These are phyloP conservation scores for Acinonyx jubatus DNA, from an alignment of 2,113 vertebrate genomes.

Conservation along the genomic window DNA sequence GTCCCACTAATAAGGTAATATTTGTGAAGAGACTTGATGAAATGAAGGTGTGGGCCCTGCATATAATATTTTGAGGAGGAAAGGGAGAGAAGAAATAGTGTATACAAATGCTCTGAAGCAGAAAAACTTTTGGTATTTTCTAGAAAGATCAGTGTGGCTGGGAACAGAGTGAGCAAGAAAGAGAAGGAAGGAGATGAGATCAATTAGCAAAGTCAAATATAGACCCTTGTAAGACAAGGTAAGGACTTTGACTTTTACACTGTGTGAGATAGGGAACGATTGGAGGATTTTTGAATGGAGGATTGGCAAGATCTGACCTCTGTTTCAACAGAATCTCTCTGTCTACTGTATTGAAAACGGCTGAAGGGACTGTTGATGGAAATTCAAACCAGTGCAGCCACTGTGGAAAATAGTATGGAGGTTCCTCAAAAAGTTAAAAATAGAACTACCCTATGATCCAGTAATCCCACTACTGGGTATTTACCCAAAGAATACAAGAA, in stretches of 20 bases:
- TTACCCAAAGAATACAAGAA: not conserved
- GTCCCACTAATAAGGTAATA: not conserved
- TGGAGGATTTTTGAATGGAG: not conserved
- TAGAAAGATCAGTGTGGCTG: conserved; percentile 2
- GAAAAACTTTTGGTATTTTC: conserved; percentile 13
- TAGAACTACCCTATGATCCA: not conserved
- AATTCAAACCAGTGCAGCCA: not conserved
- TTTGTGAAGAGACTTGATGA: not conserved
- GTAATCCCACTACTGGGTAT: not conserved
- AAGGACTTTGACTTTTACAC: not conserved
- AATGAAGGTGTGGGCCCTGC: not conserved
- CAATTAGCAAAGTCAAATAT: not conserved
- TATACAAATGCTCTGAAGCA: not conserved
- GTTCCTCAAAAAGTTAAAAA: not conserved
- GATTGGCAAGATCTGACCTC: not conserved
- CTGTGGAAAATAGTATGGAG: not conserved
- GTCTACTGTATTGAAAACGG: not conserved
- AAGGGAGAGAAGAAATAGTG: not conserved
- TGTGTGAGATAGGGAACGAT: not conserved
- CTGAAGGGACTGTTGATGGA: not conserved
- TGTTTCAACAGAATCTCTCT: conserved; percentile 41
- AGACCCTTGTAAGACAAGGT: not conserved
- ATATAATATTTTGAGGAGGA: not conserved
- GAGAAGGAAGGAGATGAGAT: not conserved
- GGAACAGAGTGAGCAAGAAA: not conserved